Evolutionary conservation across 2,113 vertebrate genomes (phyloP).

Genomic region (Phalacrocorax brasilianus): DNA sequence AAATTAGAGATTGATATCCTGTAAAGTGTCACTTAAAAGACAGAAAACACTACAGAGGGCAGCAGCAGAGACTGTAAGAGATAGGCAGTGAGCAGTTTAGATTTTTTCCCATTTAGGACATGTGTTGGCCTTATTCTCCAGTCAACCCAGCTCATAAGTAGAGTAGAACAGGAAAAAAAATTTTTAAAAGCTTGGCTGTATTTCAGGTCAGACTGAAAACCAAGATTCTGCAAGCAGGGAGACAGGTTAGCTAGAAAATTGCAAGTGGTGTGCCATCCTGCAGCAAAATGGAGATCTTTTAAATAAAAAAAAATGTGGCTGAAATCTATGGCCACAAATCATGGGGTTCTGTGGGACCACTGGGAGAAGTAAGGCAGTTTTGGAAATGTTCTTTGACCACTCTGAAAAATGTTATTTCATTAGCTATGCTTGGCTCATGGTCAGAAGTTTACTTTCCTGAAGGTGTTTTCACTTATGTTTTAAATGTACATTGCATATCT

Average conservation of each 20-base stretch:
- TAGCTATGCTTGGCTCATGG: neutral
- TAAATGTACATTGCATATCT: neutral
- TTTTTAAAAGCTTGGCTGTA: neutral
- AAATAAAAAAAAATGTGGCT: neutral
- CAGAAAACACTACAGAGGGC: neutral
- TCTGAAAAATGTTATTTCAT: neutral
- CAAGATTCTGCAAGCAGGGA: neutral
- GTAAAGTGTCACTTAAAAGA: neutral
- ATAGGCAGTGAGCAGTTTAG: neutral
- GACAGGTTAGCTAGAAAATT: neutral
- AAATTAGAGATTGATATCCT: neutral
- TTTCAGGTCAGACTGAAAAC: neutral
- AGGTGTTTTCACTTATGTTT: neutral
- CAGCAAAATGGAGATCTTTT: neutral
- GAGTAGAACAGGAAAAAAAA: neutral
- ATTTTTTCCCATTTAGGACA: neutral
- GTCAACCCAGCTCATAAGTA: neutral
- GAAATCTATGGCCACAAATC: neutral
- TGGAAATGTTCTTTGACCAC: neutral
- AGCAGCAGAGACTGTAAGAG: neutral
- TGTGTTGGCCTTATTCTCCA: neutral
- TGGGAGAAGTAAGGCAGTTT: neutral
- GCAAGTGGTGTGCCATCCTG: neutral
- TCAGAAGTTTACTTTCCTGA: neutral
- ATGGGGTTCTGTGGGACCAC: neutral